A percentile compares a stretch with the other conserved stretches of the same genome.
Conservation (phyloP, 2,888 invertebrate genomes). For the Schrankia costaestrigalis region DNA sequence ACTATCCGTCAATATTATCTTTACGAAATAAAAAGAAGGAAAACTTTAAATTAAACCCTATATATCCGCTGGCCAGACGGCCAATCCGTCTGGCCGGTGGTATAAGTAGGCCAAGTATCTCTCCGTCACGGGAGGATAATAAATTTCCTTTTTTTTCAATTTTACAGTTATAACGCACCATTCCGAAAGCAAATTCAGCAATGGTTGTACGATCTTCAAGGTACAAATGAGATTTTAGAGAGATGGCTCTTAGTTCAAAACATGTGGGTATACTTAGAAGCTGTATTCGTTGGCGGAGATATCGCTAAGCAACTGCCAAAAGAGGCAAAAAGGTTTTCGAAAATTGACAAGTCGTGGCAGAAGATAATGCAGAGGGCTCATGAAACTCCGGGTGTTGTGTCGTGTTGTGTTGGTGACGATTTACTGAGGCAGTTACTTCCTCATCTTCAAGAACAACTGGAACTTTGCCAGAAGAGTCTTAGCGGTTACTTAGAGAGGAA, state of each 20-base stretch:
- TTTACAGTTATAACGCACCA: conserved; percentile 93
- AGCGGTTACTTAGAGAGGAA: conserved; percentile 96
- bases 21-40: too few species aligned
- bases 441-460: conserved; percentile 96
- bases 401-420: conserved; percentile 98
- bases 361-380: conserved; percentile 98
- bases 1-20: too few species aligned
- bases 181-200: conserved; percentile 97
- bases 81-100: too few species aligned
- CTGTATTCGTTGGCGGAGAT: conserved; percentile 98
- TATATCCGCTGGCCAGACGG: too few species aligned
- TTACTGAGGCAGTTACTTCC: conserved; percentile 94
- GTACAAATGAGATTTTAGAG: conserved; percentile 97
- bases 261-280: conserved; percentile 99
- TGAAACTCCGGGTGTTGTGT: conserved; percentile 96
- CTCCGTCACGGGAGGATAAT: not conserved
- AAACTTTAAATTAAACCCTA: too few species aligned
- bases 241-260: conserved; percentile 98
- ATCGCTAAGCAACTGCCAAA: conserved; percentile 99
- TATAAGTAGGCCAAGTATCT: too few species aligned
- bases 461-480: conserved; percentile 97
- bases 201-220: conserved; percentile 96
- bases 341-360: conserved; percentile 99
- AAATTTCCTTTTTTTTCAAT: not conserved
- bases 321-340: conserved; percentile 95